A percentile compares a stretch with the other conserved stretches of the same genome.
These are phyloP conservation scores for Prietella phreatophila DNA, from an alignment of 2,113 vertebrate species.

Conservation along the genomic window DNA sequence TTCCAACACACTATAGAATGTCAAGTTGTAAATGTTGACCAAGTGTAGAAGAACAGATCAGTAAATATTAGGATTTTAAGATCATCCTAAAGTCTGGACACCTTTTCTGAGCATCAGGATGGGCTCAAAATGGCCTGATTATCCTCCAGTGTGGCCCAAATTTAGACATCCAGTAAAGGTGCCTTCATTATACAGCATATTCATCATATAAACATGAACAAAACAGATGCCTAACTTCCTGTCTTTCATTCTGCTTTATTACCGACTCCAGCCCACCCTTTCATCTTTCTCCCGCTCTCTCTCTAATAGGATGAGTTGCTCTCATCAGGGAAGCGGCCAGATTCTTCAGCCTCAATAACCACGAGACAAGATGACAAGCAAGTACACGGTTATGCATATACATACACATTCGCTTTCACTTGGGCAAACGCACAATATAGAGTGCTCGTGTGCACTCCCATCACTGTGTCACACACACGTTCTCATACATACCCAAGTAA, in stretches of 20 bases:
- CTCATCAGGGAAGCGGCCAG: constrained; percentile 66
- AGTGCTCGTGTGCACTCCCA: not conserved
- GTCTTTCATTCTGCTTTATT: not conserved
- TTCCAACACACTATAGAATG: not conserved
- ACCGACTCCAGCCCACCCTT: not conserved
- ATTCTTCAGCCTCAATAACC: constrained; percentile 74
- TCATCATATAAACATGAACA: not conserved
- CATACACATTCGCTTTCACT: constrained; percentile 9
- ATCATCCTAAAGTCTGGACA: not conserved
- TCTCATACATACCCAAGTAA: constrained; percentile 12
- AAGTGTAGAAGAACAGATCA: not conserved
- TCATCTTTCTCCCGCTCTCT: not conserved
- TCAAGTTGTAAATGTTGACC: not conserved
- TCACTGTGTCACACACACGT: not conserved
- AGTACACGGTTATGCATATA: not conserved
- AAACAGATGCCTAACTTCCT: not conserved
- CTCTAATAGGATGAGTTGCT: constrained; percentile 55
- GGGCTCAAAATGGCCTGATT: not conserved
- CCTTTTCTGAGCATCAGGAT: not conserved
- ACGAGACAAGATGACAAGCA: constrained; percentile 62
- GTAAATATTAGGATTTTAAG: not conserved
- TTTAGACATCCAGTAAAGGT: not conserved
- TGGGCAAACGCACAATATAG: not conserved
- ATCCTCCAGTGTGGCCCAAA: not conserved
- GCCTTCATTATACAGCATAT: not conserved